Base-by-base conservation (phyloP, 1,140 invertebrate species). In the Apis florea region DNA sequence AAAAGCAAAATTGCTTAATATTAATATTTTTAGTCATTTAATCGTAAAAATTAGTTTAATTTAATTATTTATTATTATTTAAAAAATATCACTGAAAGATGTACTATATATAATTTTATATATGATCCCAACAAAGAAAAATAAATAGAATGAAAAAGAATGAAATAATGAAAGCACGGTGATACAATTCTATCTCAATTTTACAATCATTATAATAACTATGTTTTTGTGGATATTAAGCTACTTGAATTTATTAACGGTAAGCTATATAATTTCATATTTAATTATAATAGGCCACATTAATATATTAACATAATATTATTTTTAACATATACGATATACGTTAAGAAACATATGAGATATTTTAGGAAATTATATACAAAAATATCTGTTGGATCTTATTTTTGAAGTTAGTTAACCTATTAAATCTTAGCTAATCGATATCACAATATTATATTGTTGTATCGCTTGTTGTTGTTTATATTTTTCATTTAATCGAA, bases 161-260 rank as follows among this genome's bases (percentile, higher is more conserved):
- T 19, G 5, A 31, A 11, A 19, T 17, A 80, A 75, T 58, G n/a
- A n/a, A n/a, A 56, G 51, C 47, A 85, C 68, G 69, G 19, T 64
- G 69, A 63, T 79, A 19, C 51, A 51, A 70, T 80, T 79, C 26
- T 47, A 24, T 26, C 47, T n/a, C n/a, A 63, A 40, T 12, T 58
- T n/a, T 47, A 49, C 40, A 31, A 72, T 40, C 24, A 82, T 19
- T 64, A 21, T 17, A 72, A 58, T 67, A 58, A 85, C 63, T 71
- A 85, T 85, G 83, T 31, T 85, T 73, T 71, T 82, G 47, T 54
- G 79, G 75, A 78, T 26, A 21, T 67, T 84, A 13, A 51, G 47
- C 66, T 87, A 79, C 24, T 26, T 88, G n/a, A 71, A 79, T 56
- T 21, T 85, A n/a, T 54, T 88, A 11, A 78, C 74, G 85, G 85